Percentiles rank a stretch among this genome's conserved stretches.
phyloP scores from a whole-genome alignment of 2,113 vertebrate genomes.

The Chiloscyllium plagiosum region DNA sequence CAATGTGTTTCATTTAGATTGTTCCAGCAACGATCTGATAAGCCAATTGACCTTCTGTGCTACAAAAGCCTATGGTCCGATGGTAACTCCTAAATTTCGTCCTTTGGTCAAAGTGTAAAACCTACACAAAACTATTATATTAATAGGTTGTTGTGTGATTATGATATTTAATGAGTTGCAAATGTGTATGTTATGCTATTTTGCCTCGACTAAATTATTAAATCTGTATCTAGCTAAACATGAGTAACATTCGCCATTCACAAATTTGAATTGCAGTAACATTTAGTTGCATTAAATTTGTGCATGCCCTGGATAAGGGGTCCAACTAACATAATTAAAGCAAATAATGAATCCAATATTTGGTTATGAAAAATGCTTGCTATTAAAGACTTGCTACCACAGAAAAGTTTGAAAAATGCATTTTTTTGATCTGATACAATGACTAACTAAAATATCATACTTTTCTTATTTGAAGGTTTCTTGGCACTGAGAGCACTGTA shows the following conservation, averaged over 20 bases:
- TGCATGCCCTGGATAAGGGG: neutral
- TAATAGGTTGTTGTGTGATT: neutral
- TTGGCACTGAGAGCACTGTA: neutral
- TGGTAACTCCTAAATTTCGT: neutral
- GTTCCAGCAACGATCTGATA: neutral
- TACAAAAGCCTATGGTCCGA: neutral
- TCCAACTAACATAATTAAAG: neutral
- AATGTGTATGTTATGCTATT: neutral
- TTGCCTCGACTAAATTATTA: neutral
- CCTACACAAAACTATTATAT: too few species aligned
- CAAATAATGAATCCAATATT: neutral
- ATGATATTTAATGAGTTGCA: neutral
- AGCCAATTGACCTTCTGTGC: neutral
- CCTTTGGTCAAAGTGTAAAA: neutral
- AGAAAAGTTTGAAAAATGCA: neutral
- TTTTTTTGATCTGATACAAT: neutral
- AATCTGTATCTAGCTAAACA: neutral
- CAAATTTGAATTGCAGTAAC: neutral
- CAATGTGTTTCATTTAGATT: neutral
- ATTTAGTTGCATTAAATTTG: neutral
- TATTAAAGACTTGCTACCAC: neutral
- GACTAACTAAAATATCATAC: neutral
- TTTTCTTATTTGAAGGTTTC: neutral
- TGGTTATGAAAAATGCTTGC: neutral
- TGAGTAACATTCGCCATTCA: neutral